Percentiles rank a stretch among this genome's conserved stretches.
Evolutionary conservation across 2,113 vertebrate genomes (phyloP).

Genomic region (Zapus hudsonius): DNA sequence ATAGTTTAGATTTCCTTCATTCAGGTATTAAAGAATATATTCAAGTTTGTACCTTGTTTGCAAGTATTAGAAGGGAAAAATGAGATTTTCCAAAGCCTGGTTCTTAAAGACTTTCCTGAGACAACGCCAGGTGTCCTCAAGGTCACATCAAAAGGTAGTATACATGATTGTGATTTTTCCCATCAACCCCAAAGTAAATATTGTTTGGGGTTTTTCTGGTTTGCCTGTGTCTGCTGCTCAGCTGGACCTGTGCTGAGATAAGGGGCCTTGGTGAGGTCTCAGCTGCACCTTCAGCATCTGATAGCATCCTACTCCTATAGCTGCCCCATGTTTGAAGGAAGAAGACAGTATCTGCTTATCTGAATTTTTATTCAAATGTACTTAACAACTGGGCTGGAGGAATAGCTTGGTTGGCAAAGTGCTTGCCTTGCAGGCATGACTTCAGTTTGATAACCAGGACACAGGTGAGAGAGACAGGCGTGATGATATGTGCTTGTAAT

Average conservation of each 20-base stretch:
- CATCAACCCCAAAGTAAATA: background rate
- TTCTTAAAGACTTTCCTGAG: slow-evolving; percentile 30
- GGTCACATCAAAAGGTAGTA: background rate
- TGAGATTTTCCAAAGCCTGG: slow-evolving; percentile 30
- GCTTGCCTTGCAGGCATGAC: too few species aligned
- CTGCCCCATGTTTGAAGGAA: background rate
- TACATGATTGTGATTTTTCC: background rate
- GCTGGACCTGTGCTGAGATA: background rate
- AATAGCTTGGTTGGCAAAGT: too few species aligned
- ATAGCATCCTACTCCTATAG: background rate
- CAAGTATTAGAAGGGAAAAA: slow-evolving; percentile 21
- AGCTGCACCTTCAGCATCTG: background rate
- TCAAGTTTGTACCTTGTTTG: background rate
- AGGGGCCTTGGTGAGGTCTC: background rate
- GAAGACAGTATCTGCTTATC: background rate
- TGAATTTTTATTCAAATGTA: background rate
- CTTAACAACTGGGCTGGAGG: too few species aligned
- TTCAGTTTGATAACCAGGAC: too few species aligned
- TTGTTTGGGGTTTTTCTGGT: background rate
- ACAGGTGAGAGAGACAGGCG: too few species aligned
- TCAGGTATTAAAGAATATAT: slow-evolving; percentile 14
- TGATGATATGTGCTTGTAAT: too few species aligned
- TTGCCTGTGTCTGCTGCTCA: background rate
- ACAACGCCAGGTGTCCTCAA: background rate
- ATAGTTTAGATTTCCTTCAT: background rate